Percentiles rank a stretch among this genome's conserved stretches.
These are phyloP conservation scores for Zenarchopterus dispar DNA, from an alignment of 2,797 vertebrate genomes.

Conservation along the genomic window DNA sequence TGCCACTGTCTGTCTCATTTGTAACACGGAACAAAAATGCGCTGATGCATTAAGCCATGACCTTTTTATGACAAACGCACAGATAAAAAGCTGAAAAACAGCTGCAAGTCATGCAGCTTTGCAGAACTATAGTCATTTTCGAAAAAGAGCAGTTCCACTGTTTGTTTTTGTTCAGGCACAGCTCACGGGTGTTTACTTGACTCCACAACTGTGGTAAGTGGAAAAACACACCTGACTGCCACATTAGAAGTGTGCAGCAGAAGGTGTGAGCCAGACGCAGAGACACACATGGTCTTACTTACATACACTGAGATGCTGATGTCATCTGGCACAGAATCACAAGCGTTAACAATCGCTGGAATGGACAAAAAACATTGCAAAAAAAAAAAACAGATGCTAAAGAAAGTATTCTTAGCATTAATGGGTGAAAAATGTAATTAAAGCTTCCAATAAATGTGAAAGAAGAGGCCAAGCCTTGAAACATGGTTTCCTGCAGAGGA, in stretches of 20 bases:
- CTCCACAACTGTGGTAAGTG: slow-evolving; percentile 25
- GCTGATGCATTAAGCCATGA: too few relatives aligned
- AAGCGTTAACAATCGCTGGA: slow-evolving; percentile 34
- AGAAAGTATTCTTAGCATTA: background rate
- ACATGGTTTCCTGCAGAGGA: background rate
- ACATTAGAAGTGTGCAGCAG: slow-evolving; percentile 5
- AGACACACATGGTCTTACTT: slow-evolving; percentile 33
- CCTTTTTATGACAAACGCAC: too few relatives aligned
- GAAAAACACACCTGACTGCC: slow-evolving; percentile 46
- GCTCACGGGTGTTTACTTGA: slow-evolving; percentile 12
- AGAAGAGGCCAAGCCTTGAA: background rate
- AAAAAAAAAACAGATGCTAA: too few relatives aligned
- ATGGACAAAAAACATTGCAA: slow-evolving; percentile 10
- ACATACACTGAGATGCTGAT: slow-evolving; percentile 15
- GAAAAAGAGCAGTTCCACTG: background rate
- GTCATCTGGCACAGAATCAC: slow-evolving; percentile 15
- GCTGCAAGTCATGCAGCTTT: too few relatives aligned
- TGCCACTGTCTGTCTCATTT: too few relatives aligned
- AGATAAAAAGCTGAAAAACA: too few relatives aligned
- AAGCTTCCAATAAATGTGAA: background rate
- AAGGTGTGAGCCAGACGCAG: slow-evolving; percentile 38
- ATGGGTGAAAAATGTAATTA: background rate
- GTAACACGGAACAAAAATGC: too few relatives aligned
- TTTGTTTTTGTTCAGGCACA: slow-evolving; percentile 6
- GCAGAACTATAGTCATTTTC: too few relatives aligned